Base-by-base conservation (phyloP, 2,113 vertebrate species). In the Oryctolagus cuniculus region DNA sequence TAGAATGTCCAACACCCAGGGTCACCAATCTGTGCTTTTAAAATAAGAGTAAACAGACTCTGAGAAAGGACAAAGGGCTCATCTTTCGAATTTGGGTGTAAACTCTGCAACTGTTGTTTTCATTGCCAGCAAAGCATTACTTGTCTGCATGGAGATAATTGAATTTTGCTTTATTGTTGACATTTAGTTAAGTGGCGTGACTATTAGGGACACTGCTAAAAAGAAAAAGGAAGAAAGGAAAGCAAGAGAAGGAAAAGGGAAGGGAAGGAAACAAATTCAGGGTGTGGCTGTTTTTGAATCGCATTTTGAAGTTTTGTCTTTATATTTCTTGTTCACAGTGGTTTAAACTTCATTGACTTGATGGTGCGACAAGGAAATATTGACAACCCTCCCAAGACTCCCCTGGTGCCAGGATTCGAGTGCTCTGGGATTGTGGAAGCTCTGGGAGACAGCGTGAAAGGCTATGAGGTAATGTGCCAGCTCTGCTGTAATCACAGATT, bases 361-460 rank as follows among this genome's bases (percentile, higher is more conserved):
- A 99, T 99, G 99, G 99, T 99, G 61, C 99, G 99, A 88, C 99
- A 99, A 97, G 99, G 99, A 77, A 99, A 99, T 61, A 99, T 99
- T 0, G 99, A 99, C 97, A 99, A 99, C 97, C 99, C 99, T 94
- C 99, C 99, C 0, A 99, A 99, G 98, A 99, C 99, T 0, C 99
- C 99, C 0, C 98, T 99, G 80, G 98, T 99, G 87, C 99, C 99
- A 85, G 99, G 99, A 29, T 99, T 99, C 97, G 99, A 99, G 94
- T 99, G 99, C 94, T 99, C 99, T 95, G 99, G 99, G 97, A 99
- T 99, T 95, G 98, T 99, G 29, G 99, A 99, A 98, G 98, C 99
- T 80, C 96, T 99, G 95, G 99, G 99, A 93, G 99, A 99, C 96
- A 99, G 98, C 2, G 99, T 99, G 91, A 98, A 98, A 97, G 99